Conservation (phyloP, 2,113 vertebrate genomes). For the Tylochromis polylepis region DNA sequence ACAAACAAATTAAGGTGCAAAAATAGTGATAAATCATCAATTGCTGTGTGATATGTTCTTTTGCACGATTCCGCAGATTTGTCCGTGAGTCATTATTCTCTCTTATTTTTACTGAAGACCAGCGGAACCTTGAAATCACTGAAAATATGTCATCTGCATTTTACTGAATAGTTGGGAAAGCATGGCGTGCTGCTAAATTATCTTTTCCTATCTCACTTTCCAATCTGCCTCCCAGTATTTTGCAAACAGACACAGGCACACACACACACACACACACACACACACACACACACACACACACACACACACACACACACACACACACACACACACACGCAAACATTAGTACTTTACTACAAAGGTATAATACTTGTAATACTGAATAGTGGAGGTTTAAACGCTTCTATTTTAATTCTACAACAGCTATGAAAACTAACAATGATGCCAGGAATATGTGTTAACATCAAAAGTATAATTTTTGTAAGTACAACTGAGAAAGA, state of each 20-base stretch:
- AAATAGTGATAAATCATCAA: background rate
- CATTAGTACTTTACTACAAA: background rate
- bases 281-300: background rate
- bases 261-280: background rate
- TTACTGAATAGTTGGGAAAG: slow-evolving; percentile 13
- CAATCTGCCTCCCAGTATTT: slow-evolving; percentile 55
- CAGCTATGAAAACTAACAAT: background rate
- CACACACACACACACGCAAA: background rate
- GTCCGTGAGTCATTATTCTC: background rate
- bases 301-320: background rate
- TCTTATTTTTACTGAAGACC: slow-evolving; percentile 15
- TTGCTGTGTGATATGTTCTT: background rate
- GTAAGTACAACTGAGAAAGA: background rate
- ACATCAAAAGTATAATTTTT: background rate
- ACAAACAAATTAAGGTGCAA: background rate
- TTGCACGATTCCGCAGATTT: background rate
- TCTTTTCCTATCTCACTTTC: slow-evolving; percentile 44
- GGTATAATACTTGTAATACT: background rate
- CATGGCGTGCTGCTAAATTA: slow-evolving; percentile 18
- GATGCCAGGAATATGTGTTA: background rate
- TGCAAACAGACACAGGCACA: slow-evolving; percentile 15
- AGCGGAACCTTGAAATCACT: slow-evolving; percentile 21
- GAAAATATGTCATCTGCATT: slow-evolving; percentile 46
- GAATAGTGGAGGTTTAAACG: background rate
- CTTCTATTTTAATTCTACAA: background rate